Evolutionary conservation across 1,140 invertebrate genomes (phyloP).

Genomic region (Palaemon carinicauda): DNA sequence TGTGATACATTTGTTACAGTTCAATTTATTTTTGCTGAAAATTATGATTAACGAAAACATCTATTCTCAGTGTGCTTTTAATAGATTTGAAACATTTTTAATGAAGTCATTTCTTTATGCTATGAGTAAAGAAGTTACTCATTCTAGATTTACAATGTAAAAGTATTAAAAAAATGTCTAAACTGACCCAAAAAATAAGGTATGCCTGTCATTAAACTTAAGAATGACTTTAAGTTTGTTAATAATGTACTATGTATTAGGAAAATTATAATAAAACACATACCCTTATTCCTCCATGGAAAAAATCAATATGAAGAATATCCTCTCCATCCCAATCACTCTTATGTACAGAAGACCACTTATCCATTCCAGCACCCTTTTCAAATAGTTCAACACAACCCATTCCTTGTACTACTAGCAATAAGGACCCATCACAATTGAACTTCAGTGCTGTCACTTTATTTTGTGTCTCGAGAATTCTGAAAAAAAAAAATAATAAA

Average conservation of each 20-base stretch:
- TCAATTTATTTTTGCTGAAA: neutral
- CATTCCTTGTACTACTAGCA: slow-evolving; percentile 29
- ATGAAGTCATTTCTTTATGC: too few relatives aligned
- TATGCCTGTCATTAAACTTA: too few relatives aligned
- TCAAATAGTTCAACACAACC: slow-evolving; percentile 31
- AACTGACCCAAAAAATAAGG: too few relatives aligned
- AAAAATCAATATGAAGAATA: slow-evolving; percentile 42
- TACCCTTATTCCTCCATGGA: slow-evolving; percentile 48
- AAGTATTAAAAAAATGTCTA: too few relatives aligned
- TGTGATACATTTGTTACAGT: neutral
- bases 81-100: too few relatives aligned
- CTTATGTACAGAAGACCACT: slow-evolving; percentile 21
- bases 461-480: slow-evolving; percentile 30
- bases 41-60: too few relatives aligned
- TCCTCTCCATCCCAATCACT: slow-evolving; percentile 51
- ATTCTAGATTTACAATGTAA: too few relatives aligned
- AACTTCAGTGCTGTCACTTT: slow-evolving; percentile 28
- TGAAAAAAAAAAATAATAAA: too few relatives aligned
- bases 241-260: too few relatives aligned
- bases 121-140: too few relatives aligned
- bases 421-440: slow-evolving; percentile 36
- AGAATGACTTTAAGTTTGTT: too few relatives aligned
- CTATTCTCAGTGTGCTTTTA: too few relatives aligned
- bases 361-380: slow-evolving; percentile 23
- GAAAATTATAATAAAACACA: neutral